Evolutionary conservation across 1,140 invertebrate species (phyloP).

Genomic region (Diachasmimorpha longicaudata): DNA sequence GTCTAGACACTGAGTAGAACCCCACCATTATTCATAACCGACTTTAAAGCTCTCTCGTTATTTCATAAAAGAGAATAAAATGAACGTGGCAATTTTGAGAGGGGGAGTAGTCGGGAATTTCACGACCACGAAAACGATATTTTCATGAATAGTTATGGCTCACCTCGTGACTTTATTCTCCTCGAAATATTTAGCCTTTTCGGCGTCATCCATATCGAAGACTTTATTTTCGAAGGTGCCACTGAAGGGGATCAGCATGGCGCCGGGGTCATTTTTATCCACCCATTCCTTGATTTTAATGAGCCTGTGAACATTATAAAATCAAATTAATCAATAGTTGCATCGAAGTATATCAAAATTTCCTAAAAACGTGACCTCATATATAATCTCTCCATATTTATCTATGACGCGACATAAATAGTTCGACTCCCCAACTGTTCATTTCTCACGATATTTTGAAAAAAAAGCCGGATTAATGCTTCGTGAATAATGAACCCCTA

Average conservation of each 20-base stretch:
- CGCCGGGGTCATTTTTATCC: constrained; percentile 94
- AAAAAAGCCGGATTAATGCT: not conserved
- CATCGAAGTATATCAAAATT: not conserved
- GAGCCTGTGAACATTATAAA: constrained; percentile 70
- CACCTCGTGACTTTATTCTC: constrained; percentile 83
- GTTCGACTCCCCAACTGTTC: not conserved
- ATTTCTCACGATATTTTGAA: constrained; percentile 2
- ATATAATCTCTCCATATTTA: not conserved
- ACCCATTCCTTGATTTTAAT: constrained; percentile 99
- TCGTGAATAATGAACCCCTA: constrained; percentile 12
- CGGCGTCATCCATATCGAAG: constrained; percentile 83
- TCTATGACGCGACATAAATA: not conserved
- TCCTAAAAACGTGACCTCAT: not conserved
- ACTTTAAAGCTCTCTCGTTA: constrained; percentile 6
- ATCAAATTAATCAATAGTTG: not conserved
- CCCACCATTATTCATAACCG: constrained; percentile 39
- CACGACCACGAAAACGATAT: not conserved
- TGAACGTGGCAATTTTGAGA: constrained; percentile 48
- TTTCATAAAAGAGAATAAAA: constrained; percentile 31
- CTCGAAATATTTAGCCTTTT: constrained; percentile 78
- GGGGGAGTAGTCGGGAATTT: constrained; percentile 9
- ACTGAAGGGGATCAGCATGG: constrained; percentile 93
- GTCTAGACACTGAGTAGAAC: constrained; percentile 40
- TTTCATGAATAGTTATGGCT: constrained; percentile 15
- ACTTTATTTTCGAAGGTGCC: constrained; percentile 89